phyloP scores from a whole-genome alignment of 2,113 vertebrate species.

The Rhynchopsitta pachyrhyncha region DNA sequence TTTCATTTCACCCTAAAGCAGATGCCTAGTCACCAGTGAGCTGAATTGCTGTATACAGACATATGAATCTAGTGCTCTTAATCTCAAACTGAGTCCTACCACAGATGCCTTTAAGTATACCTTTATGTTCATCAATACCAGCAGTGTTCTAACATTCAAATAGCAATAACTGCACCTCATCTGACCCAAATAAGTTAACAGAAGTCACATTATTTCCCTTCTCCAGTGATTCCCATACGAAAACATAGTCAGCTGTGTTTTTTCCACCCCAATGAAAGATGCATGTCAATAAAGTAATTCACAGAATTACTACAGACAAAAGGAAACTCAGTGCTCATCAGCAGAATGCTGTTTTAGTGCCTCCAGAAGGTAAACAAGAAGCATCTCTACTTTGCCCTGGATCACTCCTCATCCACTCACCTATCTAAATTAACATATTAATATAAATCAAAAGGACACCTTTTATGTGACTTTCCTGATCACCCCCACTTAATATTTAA shows the following conservation, averaged over 20 bases:
- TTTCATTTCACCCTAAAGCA: neutral
- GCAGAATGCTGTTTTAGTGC: neutral
- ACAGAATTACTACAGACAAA: neutral
- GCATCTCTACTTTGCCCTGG: neutral
- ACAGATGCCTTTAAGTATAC: neutral
- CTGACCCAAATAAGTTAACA: neutral
- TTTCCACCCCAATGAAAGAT: neutral
- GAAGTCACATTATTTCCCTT: neutral
- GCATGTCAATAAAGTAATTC: neutral
- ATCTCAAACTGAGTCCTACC: neutral
- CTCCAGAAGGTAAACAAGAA: neutral
- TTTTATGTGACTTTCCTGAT: neutral
- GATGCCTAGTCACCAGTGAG: neutral
- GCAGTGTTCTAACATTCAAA: neutral
- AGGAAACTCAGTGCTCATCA: neutral
- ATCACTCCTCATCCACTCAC: neutral
- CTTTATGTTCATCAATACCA: neutral
- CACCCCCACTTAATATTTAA: neutral
- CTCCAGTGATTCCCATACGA: neutral
- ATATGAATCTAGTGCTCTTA: neutral
- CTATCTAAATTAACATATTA: neutral
- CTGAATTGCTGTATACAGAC: neutral
- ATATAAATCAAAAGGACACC: neutral
- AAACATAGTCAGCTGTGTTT: neutral
- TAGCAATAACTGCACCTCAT: fast-evolving